Conservation (phyloP, 1,140 invertebrate genomes). For the Psilanteris sp. region DNA sequence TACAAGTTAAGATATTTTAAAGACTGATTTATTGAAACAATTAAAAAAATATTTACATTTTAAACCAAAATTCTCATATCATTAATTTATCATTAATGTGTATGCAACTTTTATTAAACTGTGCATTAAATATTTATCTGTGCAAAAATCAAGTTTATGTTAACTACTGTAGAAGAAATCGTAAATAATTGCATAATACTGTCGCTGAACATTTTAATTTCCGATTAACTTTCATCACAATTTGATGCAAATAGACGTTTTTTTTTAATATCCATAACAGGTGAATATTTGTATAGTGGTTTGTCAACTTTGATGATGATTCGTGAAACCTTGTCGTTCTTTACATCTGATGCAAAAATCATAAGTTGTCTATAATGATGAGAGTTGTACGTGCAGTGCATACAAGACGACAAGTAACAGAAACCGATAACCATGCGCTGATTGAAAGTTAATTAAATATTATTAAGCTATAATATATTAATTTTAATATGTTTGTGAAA, state of each 20-base stretch:
- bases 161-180: not conserved
- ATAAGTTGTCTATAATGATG: conserved; percentile 32
- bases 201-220: not conserved
- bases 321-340: conserved; percentile 35
- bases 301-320: conserved; percentile 32
- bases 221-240: conserved; percentile 1
- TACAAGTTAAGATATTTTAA: no score
- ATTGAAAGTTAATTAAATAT: conserved; percentile 5
- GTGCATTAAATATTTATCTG: no score
- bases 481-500: conserved; percentile 39
- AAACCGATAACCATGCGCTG: conserved; percentile 18
- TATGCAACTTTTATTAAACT: no score
- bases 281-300: conserved; percentile 40
- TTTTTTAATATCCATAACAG: conserved; percentile 28
- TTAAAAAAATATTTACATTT: no score
- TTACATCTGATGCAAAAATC: conserved; percentile 26
- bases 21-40: no score
- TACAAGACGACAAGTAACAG: conserved; percentile 21
- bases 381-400: conserved; percentile 6
- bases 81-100: no score
- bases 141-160: no score
- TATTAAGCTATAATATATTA: not conserved
- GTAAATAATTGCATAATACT: not conserved
- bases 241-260: conserved; percentile 1
- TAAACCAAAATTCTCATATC: no score